Evolutionary conservation across 2,113 vertebrate species (phyloP).

Genomic region (Phycodurus eques): DNA sequence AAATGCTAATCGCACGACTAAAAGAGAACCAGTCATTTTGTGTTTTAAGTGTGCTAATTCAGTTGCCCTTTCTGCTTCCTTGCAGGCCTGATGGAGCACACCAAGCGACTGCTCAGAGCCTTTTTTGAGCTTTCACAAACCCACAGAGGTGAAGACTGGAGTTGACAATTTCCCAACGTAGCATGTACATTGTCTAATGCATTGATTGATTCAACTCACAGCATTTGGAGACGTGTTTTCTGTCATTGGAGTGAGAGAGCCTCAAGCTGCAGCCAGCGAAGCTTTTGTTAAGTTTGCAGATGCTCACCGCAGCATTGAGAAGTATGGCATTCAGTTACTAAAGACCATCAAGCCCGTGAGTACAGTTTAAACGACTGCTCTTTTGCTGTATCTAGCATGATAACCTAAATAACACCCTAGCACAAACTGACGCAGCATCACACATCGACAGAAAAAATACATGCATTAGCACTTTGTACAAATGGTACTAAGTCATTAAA

Average conservation of each 20-base stretch:
- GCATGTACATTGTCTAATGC: background rate
- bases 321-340: constrained; percentile 92
- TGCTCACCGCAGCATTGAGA: constrained; percentile 96
- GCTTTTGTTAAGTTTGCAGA: constrained; percentile 98
- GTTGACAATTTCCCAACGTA: background rate
- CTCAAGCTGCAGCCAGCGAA: constrained; percentile 92
- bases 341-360: constrained; percentile 97
- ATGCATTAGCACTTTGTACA: too few relatives aligned
- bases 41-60: background rate
- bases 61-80: constrained; percentile 9
- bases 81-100: constrained; percentile 94
- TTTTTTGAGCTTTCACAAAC: constrained; percentile 98
- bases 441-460: too few relatives aligned
- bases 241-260: constrained; percentile 93
- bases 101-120: constrained; percentile 89
- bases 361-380: background rate
- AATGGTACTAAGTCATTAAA: too few relatives aligned
- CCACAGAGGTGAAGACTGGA: constrained; percentile 82
- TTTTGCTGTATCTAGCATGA: background rate
- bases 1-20: background rate
- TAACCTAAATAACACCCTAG: too few relatives aligned
- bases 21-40: background rate
- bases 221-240: constrained; percentile 96
- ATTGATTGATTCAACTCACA: constrained; percentile 11
- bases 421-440: too few relatives aligned